A percentile compares a stretch with the other conserved stretches of the same genome.
Evolutionary conservation across 2,797 vertebrate species (phyloP).

Genomic region (Amniataba percoides): DNA sequence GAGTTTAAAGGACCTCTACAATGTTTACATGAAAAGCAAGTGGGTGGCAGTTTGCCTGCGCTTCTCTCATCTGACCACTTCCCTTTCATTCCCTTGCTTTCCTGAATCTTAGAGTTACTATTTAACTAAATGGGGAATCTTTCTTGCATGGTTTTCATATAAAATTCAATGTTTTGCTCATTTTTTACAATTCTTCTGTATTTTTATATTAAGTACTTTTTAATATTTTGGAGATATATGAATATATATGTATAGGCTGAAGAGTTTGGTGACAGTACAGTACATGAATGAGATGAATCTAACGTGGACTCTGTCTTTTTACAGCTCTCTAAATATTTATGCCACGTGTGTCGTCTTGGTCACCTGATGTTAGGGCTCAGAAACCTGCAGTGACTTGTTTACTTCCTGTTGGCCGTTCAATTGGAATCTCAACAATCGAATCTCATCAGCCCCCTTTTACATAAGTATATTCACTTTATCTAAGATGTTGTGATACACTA

Average conservation of each 20-base stretch:
- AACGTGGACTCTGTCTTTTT: conserved; percentile 79
- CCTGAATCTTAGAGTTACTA: conserved; percentile 77
- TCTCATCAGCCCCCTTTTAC: conserved; percentile 66
- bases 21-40: conserved; percentile 84
- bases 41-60: conserved; percentile 70
- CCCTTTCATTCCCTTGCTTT: conserved; percentile 72
- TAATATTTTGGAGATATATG: conserved; percentile 88
- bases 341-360: conserved; percentile 80
- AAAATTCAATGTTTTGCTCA: conserved; percentile 86
- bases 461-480: conserved; percentile 64
- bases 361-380: conserved; percentile 77
- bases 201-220: conserved; percentile 91
- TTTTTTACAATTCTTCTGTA: conserved; percentile 90
- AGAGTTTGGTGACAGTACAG: conserved; percentile 79
- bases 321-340: conserved; percentile 81
- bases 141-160: conserved; percentile 87
- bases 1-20: conserved; percentile 81
- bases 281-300: conserved; percentile 77
- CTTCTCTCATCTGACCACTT: conserved; percentile 77
- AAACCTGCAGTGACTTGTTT: conserved; percentile 82
- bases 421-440: conserved; percentile 68
- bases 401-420: conserved; percentile 77
- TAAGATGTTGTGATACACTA: conserved; percentile 72
- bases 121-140: conserved; percentile 80
- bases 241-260: conserved; percentile 85